These are phyloP conservation scores for Psittacula echo DNA, from an alignment of 2,797 vertebrate species.

Conservation along the genomic window DNA sequence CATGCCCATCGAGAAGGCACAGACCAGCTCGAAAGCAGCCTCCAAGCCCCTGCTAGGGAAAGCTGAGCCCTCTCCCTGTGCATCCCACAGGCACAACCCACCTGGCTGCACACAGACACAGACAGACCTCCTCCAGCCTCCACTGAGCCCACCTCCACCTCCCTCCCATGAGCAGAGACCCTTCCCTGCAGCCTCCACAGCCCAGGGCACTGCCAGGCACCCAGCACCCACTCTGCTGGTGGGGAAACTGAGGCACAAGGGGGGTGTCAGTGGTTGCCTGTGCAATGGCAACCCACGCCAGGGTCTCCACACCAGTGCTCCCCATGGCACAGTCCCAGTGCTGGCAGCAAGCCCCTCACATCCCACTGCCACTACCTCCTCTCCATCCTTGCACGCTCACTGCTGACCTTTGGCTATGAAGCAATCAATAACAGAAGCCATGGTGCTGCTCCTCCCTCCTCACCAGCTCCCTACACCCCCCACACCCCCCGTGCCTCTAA, in stretches of 20 bases:
- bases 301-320: rapidly evolving
- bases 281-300: rapidly evolving
- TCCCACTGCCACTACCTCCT: background rate
- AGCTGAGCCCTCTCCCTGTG: background rate
- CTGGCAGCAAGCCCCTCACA: rapidly evolving
- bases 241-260: slow-evolving; percentile 1
- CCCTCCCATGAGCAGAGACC: rapidly evolving
- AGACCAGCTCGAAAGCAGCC: background rate
- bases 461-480: background rate
- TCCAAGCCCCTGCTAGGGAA: rapidly evolving
- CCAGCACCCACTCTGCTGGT: background rate
- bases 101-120: background rate
- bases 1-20: rapidly evolving
- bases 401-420: slow-evolving; percentile 65
- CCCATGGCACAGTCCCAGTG: rapidly evolving
- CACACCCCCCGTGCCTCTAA: background rate
- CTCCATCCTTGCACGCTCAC: background rate
- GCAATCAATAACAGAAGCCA: slow-evolving; percentile 72
- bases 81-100: background rate
- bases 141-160: background rate
- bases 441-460: background rate
- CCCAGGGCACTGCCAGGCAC: background rate
- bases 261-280: background rate
- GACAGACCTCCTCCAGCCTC: background rate
- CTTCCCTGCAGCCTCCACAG: background rate